phyloP scores from a whole-genome alignment of 2,888 invertebrate species.

The Ophion obscuratus region DNA sequence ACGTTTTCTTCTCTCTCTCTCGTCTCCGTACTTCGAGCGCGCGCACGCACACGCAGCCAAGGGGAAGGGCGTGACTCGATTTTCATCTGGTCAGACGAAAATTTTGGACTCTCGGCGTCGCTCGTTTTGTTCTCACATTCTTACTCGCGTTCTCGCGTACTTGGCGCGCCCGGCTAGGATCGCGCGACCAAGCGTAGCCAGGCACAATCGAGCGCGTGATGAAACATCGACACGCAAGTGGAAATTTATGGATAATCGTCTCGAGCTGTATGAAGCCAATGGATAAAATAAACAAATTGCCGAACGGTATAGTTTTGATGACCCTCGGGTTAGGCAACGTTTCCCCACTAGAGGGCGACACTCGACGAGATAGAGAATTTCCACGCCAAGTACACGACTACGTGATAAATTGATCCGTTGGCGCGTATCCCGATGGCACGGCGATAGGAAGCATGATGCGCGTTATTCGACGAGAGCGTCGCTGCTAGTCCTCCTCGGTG shows the following conservation, averaged over 20 bases:
- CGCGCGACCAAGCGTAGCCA: background rate
- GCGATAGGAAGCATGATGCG: background rate
- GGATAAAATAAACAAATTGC: too few relatives aligned
- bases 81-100: constrained; percentile 51
- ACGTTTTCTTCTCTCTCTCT: too few relatives aligned
- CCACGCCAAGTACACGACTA: background rate
- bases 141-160: background rate
- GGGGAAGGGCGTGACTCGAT: constrained; percentile 70
- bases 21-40: constrained; percentile 21
- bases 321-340: background rate
- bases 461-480: background rate
- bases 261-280: too few relatives aligned
- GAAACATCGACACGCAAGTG: background rate
- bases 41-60: constrained; percentile 13
- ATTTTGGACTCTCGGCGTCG: constrained; percentile 36
- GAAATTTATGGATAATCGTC: background rate
- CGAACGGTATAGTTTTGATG: too few relatives aligned
- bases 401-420: background rate
- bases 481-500: too few relatives aligned
- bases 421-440: background rate
- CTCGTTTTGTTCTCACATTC: background rate
- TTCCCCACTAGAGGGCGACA: background rate
- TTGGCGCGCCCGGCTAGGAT: background rate
- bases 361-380: background rate
- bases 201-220: background rate